These are phyloP conservation scores for Pterophyllum scalare DNA, from an alignment of 2,113 vertebrate species.

Conservation along the genomic window DNA sequence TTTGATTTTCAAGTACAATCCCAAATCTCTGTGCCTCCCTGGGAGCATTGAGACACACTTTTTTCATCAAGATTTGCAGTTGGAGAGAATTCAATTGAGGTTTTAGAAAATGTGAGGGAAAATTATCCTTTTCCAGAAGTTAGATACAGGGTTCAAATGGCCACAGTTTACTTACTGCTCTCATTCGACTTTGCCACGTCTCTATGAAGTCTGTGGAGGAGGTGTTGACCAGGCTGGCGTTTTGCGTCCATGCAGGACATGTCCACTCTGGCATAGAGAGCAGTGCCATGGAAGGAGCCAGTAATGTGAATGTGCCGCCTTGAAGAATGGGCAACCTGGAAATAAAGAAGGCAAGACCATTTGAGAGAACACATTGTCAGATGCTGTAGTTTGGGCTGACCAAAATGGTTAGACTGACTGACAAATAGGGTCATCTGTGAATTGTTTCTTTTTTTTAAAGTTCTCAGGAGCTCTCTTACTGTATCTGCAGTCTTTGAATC, in stretches of 20 bases:
- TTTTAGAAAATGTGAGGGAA: not conserved
- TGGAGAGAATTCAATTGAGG: not conserved
- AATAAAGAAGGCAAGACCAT: not conserved
- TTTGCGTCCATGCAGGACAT: slow-evolving; percentile 93
- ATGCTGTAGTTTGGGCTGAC: not conserved
- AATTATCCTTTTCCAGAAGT: not conserved
- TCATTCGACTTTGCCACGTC: slow-evolving; percentile 92
- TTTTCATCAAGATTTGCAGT: not conserved
- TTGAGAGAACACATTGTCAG: not conserved
- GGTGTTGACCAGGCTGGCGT: slow-evolving; percentile 86
- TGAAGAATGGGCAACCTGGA: slow-evolving; percentile 94
- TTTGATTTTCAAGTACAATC: not conserved
- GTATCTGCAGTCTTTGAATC: not conserved
- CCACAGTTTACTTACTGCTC: slow-evolving; percentile 83
- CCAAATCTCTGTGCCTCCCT: not conserved
- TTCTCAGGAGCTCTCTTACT: not conserved
- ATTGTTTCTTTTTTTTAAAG: not conserved
- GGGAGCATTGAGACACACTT: not conserved
- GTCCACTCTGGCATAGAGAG: slow-evolving; percentile 92
- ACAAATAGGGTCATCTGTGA: rapidly evolving
- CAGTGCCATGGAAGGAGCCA: slow-evolving; percentile 92
- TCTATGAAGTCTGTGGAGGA: slow-evolving; percentile 86
- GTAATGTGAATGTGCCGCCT: slow-evolving; percentile 91
- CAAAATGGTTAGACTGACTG: not conserved
- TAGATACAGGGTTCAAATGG: not conserved